Evolutionary conservation across 2,797 vertebrate genomes (phyloP).

Genomic region (Discoglossus pictus): DNA sequence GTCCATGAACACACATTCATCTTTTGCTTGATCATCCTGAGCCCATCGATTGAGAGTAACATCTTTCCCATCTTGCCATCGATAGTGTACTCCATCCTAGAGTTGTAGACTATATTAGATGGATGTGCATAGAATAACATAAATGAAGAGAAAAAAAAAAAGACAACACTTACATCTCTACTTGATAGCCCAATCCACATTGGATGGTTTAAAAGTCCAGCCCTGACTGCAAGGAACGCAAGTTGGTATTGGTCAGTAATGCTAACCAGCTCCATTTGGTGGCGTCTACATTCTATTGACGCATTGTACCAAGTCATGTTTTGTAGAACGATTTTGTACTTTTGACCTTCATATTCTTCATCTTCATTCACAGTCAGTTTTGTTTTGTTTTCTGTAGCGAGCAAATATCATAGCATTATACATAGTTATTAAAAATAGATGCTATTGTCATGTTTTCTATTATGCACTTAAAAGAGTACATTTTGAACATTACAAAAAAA

Average conservation of each 20-base stretch:
- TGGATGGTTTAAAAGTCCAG: constrained; percentile 65
- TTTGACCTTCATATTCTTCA: constrained; percentile 70
- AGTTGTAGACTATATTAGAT: constrained; percentile 29
- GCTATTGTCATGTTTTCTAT: too few species aligned
- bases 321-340: constrained; percentile 77
- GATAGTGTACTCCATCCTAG: constrained; percentile 84
- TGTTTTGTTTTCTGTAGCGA: constrained; percentile 15
- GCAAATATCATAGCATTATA: not conserved
- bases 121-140: not conserved
- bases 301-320: constrained; percentile 87
- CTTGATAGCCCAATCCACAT: constrained; percentile 94
- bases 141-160: too few species aligned
- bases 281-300: constrained; percentile 67
- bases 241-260: constrained; percentile 82
- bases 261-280: constrained; percentile 83
- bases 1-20: constrained; percentile 85
- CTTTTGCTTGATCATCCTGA: constrained; percentile 66
- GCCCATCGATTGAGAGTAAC: constrained; percentile 87
- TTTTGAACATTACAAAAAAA: too few species aligned
- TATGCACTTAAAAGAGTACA: too few species aligned
- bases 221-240: constrained; percentile 76
- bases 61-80: constrained; percentile 86
- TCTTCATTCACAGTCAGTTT: constrained; percentile 65
- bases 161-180: constrained; percentile 81
- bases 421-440: too few species aligned